Conservation (phyloP, 2,113 vertebrate species). For the Entosphenus tridentatus region DNA sequence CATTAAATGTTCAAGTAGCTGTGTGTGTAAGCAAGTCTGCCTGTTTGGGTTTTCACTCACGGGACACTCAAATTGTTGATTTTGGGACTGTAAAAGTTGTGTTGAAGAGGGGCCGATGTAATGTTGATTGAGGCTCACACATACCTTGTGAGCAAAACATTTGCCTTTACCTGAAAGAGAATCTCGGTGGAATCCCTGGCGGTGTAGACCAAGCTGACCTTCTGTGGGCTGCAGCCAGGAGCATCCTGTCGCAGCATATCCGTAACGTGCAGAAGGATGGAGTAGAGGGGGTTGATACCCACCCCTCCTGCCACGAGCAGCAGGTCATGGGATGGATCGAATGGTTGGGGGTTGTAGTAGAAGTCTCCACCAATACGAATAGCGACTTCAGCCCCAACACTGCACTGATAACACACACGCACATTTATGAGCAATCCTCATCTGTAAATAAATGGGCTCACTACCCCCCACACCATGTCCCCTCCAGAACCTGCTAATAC, state of each 20-base stretch:
- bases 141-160: neutral
- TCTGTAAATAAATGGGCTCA: too few species aligned
- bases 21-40: too few species aligned
- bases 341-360: conserved; percentile 57
- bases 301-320: conserved; percentile 72
- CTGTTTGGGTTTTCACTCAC: too few species aligned
- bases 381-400: conserved; percentile 41
- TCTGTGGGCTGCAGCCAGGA: too few species aligned
- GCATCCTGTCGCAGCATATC: conserved; percentile 29
- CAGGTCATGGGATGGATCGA: conserved; percentile 36
- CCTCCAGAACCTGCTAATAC: too few species aligned
- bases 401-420: conserved; percentile 25
- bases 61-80: too few species aligned
- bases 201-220: conserved; percentile 37
- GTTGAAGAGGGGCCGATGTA: too few species aligned
- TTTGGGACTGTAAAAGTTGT: too few species aligned
- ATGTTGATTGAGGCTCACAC: too few species aligned
- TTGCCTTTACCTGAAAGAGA: conserved; percentile 50
- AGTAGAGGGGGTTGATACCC: conserved; percentile 80
- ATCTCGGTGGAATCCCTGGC: conserved; percentile 47
- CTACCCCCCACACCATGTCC: too few species aligned
- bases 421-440: too few species aligned
- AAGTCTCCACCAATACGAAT: conserved; percentile 70
- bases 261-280: conserved; percentile 49
- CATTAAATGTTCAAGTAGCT: too few species aligned